A percentile compares a stretch with the other conserved stretches of the same genome.
Evolutionary conservation across 2,888 invertebrate genomes (phyloP).

Genomic region (Norana najaformis): DNA sequence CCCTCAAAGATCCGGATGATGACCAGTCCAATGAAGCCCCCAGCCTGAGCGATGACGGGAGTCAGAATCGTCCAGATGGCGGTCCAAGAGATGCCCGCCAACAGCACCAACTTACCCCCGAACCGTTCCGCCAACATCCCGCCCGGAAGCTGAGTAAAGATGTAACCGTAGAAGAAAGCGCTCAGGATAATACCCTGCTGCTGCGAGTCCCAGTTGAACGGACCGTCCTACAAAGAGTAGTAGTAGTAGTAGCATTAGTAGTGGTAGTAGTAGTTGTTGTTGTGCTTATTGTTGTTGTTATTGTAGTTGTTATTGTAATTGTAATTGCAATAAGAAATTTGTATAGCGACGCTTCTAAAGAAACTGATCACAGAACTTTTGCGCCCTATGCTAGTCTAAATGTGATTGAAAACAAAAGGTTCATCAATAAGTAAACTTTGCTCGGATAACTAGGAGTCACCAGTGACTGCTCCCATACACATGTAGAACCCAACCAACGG

Average conservation of each 20-base stretch:
- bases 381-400: too few species aligned
- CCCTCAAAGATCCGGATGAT: conserved; percentile 78
- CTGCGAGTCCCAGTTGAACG: conserved; percentile 37
- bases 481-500: too few species aligned
- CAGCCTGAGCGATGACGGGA: conserved; percentile 62
- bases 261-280: neutral
- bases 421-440: too few species aligned
- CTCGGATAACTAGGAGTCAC: too few species aligned
- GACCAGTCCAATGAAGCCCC: conserved; percentile 72
- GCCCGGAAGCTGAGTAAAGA: conserved; percentile 41
- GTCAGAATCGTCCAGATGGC: conserved; percentile 40
- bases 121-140: conserved; percentile 40
- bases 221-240: conserved; percentile 16
- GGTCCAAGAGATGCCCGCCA: conserved; percentile 35
- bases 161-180: conserved; percentile 43
- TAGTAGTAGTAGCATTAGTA: neutral
- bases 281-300: too few species aligned
- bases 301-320: too few species aligned
- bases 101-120: conserved; percentile 38
- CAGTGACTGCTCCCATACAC: too few species aligned
- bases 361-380: too few species aligned
- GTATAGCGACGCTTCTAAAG: too few species aligned
- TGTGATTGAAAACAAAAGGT: too few species aligned
- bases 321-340: too few species aligned
- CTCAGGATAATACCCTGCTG: conserved; percentile 38